Conservation (phyloP, 2,797 vertebrate species). For the Leptodactylus fallax region DNA sequence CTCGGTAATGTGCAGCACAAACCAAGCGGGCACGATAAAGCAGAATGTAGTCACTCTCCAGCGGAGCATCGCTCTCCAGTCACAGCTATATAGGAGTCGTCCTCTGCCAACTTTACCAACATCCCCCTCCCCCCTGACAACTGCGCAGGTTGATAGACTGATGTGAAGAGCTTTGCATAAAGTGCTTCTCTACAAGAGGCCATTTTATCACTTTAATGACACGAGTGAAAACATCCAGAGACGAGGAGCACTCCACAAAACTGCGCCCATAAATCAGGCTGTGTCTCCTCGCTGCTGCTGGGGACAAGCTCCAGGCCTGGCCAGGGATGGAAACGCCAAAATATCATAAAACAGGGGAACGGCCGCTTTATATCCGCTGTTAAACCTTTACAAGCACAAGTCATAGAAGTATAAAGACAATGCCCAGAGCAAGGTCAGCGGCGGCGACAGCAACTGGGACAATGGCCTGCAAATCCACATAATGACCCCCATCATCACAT, state of each 20-base stretch:
- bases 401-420: neutral
- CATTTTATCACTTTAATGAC: constrained; percentile 47
- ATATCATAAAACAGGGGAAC: neutral
- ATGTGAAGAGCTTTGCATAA: neutral
- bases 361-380: constrained; percentile 27
- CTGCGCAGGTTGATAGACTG: constrained; percentile 25
- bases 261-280: constrained; percentile 19
- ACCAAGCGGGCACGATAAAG: neutral
- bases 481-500: neutral
- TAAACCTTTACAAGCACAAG: constrained; percentile 22
- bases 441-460: neutral
- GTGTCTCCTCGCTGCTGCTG: neutral
- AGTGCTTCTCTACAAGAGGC: neutral
- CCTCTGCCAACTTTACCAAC: neutral
- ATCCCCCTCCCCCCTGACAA: neutral
- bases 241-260: constrained; percentile 17
- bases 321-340: neutral
- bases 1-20: neutral
- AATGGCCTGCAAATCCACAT: neutral
- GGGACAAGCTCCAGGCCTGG: neutral
- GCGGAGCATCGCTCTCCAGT: neutral
- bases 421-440: neutral
- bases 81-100: no score
- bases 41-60: neutral
- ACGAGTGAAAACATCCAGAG: constrained; percentile 33